Base-by-base conservation (phyloP, 2,113 vertebrate genomes). In the Nematolebias whitei region DNA sequence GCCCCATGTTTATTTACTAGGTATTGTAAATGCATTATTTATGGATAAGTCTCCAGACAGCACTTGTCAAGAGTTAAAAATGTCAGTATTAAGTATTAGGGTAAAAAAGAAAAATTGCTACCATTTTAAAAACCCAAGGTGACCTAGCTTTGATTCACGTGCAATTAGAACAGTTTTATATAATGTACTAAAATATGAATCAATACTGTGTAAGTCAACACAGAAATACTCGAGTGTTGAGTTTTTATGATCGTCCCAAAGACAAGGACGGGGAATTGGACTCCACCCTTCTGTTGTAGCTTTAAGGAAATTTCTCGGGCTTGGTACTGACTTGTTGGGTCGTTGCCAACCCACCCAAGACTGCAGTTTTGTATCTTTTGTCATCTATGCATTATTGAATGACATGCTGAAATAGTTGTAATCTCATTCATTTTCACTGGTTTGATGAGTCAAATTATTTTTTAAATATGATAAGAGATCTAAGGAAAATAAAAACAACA, bases 11-110 rank as follows among this genome's bases (percentile, higher is more conserved):
- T 98, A 98, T 98, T 98, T 97, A 97, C 95, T 92, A 94, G 94
- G 95, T 95, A 96, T 94, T 95, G 95, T 95, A 95, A 96, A 98
- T 96, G 94, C 93, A 96, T 97, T 96, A 98, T 98, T 98, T 96
- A 96, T 96, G 94, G 94, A 94, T 93, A 93, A 92, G 93, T 94
- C 93, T 95, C 93, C 84, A 92, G 93, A 95, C 94, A 95, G 93
- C 93, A 89, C 94, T 96, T 95, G 94, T 96, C 94, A 94, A 86
- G 93, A 95, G 94, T 95, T 91, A 93, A 96, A 96, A 97, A 95
- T 96, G 94, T 96, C 95, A 95, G 92, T 91, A 92, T 93, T 91
- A 93, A 93, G 93, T 93, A 83, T 84, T 74, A 67, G 57, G 61
- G 71, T 50, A 63, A 79, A 79, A 50, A 84, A 87, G 80, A 88